Evolutionary conservation across 2,113 vertebrate genomes (phyloP).

Genomic region (Falcunculus frontatus): DNA sequence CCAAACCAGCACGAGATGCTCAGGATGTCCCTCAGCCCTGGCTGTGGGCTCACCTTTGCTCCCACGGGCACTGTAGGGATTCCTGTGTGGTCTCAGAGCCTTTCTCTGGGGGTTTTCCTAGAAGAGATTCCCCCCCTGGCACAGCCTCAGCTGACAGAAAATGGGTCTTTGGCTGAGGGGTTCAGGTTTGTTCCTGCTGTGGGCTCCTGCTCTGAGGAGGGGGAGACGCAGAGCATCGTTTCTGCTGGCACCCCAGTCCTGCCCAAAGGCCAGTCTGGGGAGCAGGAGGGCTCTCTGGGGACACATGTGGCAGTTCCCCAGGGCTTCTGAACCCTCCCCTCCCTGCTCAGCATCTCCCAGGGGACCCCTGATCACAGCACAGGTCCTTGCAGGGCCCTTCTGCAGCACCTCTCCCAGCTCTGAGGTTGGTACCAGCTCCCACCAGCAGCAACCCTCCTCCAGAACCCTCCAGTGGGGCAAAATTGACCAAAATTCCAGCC

Average conservation of each 20-base stretch:
- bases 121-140: background rate
- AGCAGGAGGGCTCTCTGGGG: background rate
- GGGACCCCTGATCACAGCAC: background rate
- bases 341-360: background rate
- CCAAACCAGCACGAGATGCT: fast-evolving
- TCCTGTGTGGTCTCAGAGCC: background rate
- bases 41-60: fast-evolving
- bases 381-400: background rate
- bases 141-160: background rate
- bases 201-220: fast-evolving
- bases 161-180: background rate
- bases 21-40: background rate
- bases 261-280: background rate
- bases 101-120: background rate
- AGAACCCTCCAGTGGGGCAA: background rate
- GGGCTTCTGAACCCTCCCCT: background rate
- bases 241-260: background rate
- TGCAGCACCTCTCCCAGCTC: background rate
- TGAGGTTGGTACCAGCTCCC: background rate
- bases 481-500: background rate
- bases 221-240: fast-evolving
- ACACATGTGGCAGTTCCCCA: fast-evolving
- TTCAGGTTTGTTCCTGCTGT: background rate
- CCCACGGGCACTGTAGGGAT: fast-evolving
- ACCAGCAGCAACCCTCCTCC: background rate